Evolutionary conservation across 2,113 vertebrate genomes (phyloP).

Genomic region (Daboia siamensis): DNA sequence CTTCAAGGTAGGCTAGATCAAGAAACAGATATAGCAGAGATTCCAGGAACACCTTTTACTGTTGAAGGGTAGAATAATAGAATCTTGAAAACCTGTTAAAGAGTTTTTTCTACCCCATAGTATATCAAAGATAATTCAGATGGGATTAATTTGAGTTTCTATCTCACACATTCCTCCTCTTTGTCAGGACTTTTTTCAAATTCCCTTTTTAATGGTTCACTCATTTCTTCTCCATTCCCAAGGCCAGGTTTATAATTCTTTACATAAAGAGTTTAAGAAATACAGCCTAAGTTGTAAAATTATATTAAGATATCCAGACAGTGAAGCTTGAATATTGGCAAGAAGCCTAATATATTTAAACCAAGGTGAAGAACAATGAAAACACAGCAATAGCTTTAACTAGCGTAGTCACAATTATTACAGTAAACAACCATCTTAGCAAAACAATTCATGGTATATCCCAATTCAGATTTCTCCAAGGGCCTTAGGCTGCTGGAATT

Average conservation of each 20-base stretch:
- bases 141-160: background rate
- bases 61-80: background rate
- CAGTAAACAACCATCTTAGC: background rate
- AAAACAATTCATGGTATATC: background rate
- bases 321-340: background rate
- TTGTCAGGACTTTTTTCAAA: background rate
- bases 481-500: background rate
- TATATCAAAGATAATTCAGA: background rate
- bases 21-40: background rate
- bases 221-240: background rate
- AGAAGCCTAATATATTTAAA: slow-evolving; percentile 3
- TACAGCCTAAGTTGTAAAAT: background rate
- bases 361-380: background rate
- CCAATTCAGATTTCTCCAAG: background rate
- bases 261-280: slow-evolving; percentile 15
- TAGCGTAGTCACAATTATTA: background rate
- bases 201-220: background rate
- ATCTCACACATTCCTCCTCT: background rate
- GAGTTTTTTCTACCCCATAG: background rate
- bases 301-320: background rate
- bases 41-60: background rate
- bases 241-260: background rate
- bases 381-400: background rate
- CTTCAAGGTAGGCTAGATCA: background rate
- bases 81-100: background rate